These are phyloP conservation scores for Patella depressa DNA, from an alignment of 2,888 invertebrate genomes.

Conservation along the genomic window DNA sequence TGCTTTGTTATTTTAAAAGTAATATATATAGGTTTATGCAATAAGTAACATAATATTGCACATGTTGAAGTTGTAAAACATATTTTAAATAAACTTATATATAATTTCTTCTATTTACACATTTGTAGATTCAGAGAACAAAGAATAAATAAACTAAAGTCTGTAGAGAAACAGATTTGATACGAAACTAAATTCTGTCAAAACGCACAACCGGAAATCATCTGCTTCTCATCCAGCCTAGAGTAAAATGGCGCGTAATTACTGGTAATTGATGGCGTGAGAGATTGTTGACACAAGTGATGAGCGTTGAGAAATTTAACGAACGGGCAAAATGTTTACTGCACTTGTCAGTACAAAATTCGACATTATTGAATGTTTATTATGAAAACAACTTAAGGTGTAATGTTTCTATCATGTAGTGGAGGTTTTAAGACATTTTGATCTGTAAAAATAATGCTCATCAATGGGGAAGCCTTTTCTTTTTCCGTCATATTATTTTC, in stretches of 20 bases:
- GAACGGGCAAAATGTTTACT: constrained; percentile 16
- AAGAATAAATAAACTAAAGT: too few species aligned
- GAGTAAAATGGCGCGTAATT: constrained; percentile 23
- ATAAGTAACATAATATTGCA: too few species aligned
- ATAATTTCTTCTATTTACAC: too few species aligned
- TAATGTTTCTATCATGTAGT: constrained; percentile 10
- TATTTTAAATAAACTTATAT: too few species aligned
- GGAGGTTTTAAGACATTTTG: constrained; percentile 3
- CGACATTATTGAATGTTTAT: constrained; percentile 24
- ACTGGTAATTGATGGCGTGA: constrained; percentile 18
- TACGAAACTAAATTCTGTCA: constrained; percentile 12
- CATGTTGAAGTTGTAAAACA: too few species aligned
- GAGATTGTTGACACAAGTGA: constrained; percentile 3
- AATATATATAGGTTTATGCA: too few species aligned
- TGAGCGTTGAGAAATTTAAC: constrained; percentile 7
- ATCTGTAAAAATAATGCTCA: neutral
- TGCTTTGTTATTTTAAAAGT: too few species aligned
- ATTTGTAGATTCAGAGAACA: too few species aligned
- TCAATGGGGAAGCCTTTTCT: too few species aligned
- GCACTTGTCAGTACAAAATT: constrained; percentile 9
- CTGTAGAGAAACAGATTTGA: neutral
- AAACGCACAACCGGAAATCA: constrained; percentile 20
- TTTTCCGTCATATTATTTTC: too few species aligned
- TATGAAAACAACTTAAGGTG: constrained; percentile 22
- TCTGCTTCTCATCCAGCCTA: constrained; percentile 16